Conservation (phyloP, 1,140 invertebrate genomes). For the Solenopsis fugax region DNA sequence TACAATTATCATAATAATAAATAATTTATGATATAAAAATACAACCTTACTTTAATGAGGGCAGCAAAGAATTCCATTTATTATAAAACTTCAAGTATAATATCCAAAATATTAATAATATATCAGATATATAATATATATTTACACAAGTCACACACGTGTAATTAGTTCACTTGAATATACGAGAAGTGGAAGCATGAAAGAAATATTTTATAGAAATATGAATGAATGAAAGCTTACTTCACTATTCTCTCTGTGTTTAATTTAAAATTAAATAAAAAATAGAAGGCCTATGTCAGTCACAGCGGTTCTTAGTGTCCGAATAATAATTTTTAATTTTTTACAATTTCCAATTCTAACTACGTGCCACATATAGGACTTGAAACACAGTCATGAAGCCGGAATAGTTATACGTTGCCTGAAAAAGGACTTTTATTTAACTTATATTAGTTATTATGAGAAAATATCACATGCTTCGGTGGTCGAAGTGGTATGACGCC, state of each 20-base stretch:
- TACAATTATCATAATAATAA: not conserved
- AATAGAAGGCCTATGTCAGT: too few species aligned
- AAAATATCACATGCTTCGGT: too few species aligned
- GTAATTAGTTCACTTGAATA: conserved; percentile 29
- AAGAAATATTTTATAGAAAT: not conserved
- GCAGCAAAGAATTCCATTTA: conserved; percentile 37
- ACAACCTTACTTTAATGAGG: conserved; percentile 23
- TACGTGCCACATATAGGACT: too few species aligned
- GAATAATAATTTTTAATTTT: too few species aligned
- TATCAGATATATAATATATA: conserved; percentile 42
- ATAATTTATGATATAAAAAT: not conserved
- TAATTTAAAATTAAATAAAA: not conserved
- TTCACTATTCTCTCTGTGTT: not conserved
- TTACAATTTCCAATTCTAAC: too few species aligned
- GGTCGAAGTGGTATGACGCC: too few species aligned
- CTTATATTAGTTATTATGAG: too few species aligned
- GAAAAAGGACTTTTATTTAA: too few species aligned
- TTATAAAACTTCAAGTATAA: conserved; percentile 40
- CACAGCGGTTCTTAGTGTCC: too few species aligned
- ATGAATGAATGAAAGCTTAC: not conserved
- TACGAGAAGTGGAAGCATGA: not conserved
- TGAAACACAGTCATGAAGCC: too few species aligned
- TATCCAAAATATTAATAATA: conserved; percentile 24
- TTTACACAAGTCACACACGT: conserved; percentile 13
- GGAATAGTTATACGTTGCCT: too few species aligned